Base-by-base conservation (phyloP, 2,113 vertebrate genomes). In the Rhinoptilus africanus region DNA sequence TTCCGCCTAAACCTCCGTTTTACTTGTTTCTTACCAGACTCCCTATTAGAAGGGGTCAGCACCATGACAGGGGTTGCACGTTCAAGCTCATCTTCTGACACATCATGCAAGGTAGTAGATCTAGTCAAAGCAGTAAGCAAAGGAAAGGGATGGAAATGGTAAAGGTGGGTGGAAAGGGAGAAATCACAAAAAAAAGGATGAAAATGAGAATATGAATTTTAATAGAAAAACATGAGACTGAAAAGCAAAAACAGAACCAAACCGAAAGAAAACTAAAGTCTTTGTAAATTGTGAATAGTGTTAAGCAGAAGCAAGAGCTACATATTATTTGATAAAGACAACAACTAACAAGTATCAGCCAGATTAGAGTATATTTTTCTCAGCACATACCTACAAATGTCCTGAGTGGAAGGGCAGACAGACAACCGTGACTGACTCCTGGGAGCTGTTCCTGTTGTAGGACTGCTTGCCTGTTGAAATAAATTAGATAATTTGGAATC, bases 391-490 rank as follows among this genome's bases (percentile, higher is more conserved):
- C 99, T 99, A 98, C 99, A 99, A 97, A 99, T 99, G 97, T 99
- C 99, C 98, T 99, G 99, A 98, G 99, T 98, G 66, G 99, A 99
- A 43, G 98, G 98, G 68, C 98, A 98, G 93, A 99, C 98, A 13
- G 99, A 99, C 76, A 99, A 96, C 72, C 98, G 98, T 50, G 99
- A 99, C 14, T 98, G 98, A 83, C 98, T 98, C 90, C 98, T 98
- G 85, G 98, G 98, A 66, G 98, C 98, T 91, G 98, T 96, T 89
- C 98, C 99, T 85, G 98, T 97, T 26, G 99, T 99, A 67, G 99
- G 99, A 92, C 98, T 99, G 96, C 99, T 99, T 84, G 98, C 99
- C 99, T 99, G 98, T 97, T 99, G 98, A 94, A 98, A 98, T 73
- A 98, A 98, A 92, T 98, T 98, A 94, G 97, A 98, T 50, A 98